Evolutionary conservation across 2,888 invertebrate species (phyloP), one percentile per base, ranked within the genome.

Genomic region (Leucoma salicis): DNA sequence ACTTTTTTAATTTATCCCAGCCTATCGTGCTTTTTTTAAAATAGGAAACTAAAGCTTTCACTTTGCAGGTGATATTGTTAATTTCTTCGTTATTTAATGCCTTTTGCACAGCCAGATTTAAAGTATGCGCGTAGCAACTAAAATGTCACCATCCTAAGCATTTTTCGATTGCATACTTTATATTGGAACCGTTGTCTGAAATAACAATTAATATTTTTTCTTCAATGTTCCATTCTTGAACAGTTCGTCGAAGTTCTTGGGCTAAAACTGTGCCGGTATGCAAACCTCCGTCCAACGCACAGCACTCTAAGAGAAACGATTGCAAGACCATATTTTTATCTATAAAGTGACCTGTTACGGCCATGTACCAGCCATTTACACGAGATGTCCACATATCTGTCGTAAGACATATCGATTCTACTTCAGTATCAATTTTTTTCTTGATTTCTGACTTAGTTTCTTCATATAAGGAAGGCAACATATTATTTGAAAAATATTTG

Each of bases 121-220:
- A 14, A 0, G 46, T 53, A 39, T 56, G 53, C 5, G 45, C 52
- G 28, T 49, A 59, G 29, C 54, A 59, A 6, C 47, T 44, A 37
- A 53, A 60, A 49, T 54, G 55, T 36, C 54, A 60, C 54, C 56
- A 52, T 6, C 32, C 37, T 24, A 57, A 24, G n/a, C n/a, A n/a
- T 36, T 29, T 12, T 1, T 7, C 14, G 8, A 40, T 27, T 10
- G 45, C 36, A 28, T 39, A 35, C 15, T 24, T 45, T 32, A 58
- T 42, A 31, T 56, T 49, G 21, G 53, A 41, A n/a, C 49, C 57
- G 33, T 55, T 53, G 18, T 57, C 53, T 14, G 45, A 41, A 13
- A 49, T 39, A 13, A 27, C 33, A 11, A 41, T 28, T 2, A 41
- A 14, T 1, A 41, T 27, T 38, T 47, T 43, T 11, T 43, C 37